Evolutionary conservation across 2,113 vertebrate species (phyloP).

Genomic region (Albula goreensis): DNA sequence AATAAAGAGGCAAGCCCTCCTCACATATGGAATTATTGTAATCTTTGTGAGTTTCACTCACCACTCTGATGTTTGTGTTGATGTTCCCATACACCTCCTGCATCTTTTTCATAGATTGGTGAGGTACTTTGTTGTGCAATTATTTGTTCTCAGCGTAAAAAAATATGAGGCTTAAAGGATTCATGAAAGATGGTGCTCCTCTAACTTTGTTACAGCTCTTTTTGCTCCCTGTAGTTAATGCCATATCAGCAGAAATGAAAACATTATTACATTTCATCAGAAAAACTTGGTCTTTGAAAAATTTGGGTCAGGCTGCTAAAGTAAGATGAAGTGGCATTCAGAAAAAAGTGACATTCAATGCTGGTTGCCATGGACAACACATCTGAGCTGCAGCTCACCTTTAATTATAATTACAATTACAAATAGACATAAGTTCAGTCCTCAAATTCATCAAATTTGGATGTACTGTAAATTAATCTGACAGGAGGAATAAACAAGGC

Average conservation of each 20-base stretch:
- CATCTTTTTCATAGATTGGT: background rate
- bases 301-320: constrained; percentile 46
- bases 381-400: background rate
- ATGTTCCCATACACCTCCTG: background rate
- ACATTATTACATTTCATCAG: constrained; percentile 31
- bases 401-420: background rate
- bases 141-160: background rate
- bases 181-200: constrained; percentile 1
- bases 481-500: too few relatives aligned
- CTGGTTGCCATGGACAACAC: constrained; percentile 2
- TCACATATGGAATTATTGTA: background rate
- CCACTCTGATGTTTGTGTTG: background rate
- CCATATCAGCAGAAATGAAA: constrained; percentile 41
- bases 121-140: background rate
- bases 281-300: constrained; percentile 47
- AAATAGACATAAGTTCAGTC: too few relatives aligned
- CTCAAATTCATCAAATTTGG: too few relatives aligned
- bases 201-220: background rate
- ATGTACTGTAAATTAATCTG: too few relatives aligned
- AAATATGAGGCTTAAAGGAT: constrained; percentile 7
- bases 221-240: constrained; percentile 23
- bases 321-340: background rate
- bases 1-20: background rate
- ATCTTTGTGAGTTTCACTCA: background rate
- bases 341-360: too few relatives aligned